These are phyloP conservation scores for Gonioctena quinquepunctata DNA, from an alignment of 1,140 invertebrate species.

Conservation along the genomic window DNA sequence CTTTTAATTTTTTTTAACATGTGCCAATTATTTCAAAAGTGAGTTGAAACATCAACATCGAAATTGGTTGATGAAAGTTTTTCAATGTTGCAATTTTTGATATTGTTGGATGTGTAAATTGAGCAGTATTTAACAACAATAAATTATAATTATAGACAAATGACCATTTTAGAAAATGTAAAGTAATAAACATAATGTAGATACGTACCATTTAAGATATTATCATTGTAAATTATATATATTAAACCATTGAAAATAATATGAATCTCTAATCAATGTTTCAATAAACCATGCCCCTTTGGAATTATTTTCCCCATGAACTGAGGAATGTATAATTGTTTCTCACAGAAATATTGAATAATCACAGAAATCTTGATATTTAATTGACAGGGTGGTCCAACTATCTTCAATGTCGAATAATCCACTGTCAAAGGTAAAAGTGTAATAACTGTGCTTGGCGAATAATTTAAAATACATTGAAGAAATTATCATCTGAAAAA, in stretches of 20 bases:
- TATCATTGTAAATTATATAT: slow-evolving; percentile 33
- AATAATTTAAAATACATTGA: too few relatives aligned
- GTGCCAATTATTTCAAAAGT: not conserved
- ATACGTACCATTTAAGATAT: slow-evolving; percentile 25
- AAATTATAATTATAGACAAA: slow-evolving; percentile 28
- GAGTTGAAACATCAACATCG: not conserved
- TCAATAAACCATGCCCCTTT: not conserved
- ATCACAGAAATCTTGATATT: too few relatives aligned
- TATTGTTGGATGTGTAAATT: too few relatives aligned
- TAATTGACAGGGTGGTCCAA: too few relatives aligned
- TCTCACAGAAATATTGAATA: too few relatives aligned
- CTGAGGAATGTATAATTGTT: too few relatives aligned
- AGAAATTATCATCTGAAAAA: too few relatives aligned
- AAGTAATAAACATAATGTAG: slow-evolving; percentile 28
- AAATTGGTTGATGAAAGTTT: not conserved
- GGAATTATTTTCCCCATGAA: too few relatives aligned
- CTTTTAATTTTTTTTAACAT: too few relatives aligned
- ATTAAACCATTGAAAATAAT: not conserved
- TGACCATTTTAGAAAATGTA: slow-evolving; percentile 40
- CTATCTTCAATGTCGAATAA: too few relatives aligned
- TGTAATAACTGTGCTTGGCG: too few relatives aligned
- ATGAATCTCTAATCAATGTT: not conserved
- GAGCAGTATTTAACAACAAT: slow-evolving; percentile 24
- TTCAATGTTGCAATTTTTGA: not conserved
- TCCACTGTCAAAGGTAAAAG: too few relatives aligned